Percentiles rank a stretch among this genome's conserved stretches.
Conservation (phyloP, 2,797 vertebrate genomes). For the Microcaecilia unicolor region DNA sequence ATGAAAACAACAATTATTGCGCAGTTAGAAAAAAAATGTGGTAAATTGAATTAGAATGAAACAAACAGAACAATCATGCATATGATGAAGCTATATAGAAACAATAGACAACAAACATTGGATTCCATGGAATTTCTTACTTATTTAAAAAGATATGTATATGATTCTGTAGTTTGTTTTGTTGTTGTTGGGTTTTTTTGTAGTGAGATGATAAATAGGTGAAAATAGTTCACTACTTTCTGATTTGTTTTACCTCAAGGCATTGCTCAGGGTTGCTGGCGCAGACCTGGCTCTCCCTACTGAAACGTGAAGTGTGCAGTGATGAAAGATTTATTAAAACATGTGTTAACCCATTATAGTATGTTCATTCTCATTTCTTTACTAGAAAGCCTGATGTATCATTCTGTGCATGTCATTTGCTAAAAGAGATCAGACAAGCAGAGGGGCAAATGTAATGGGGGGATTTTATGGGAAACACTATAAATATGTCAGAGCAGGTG, state of each 20-base stretch:
- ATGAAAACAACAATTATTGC: no score
- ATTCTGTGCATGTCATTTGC: conserved; percentile 61
- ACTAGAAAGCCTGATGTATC: conserved; percentile 56
- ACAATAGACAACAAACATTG: conserved; percentile 12
- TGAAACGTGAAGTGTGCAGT: conserved; percentile 56
- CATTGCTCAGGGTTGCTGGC: conserved; percentile 59
- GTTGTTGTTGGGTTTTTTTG: conserved; percentile 55
- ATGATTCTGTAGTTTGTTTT: conserved; percentile 36
- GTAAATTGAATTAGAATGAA: no score
- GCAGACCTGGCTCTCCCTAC: conserved; percentile 48
- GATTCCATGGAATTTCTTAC: conserved; percentile 19
- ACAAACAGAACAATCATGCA: no score
- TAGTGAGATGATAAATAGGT: conserved; percentile 54
- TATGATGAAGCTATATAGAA: no score
- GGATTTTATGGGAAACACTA: conserved; percentile 64
- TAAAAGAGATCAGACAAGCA: conserved; percentile 60
- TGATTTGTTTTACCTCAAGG: conserved; percentile 65
- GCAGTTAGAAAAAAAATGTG: no score
- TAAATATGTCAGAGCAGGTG: conserved; percentile 54
- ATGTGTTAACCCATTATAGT: conserved; percentile 62
- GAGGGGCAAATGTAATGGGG: conserved; percentile 55
- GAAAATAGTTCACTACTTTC: conserved; percentile 52
- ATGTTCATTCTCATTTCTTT: conserved; percentile 63
- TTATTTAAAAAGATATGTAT: conserved; percentile 28
- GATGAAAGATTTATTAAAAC: conserved; percentile 68